These are phyloP conservation scores for Megalurothrips usitatus DNA, from an alignment of 2,888 invertebrate genomes.

Conservation along the genomic window DNA sequence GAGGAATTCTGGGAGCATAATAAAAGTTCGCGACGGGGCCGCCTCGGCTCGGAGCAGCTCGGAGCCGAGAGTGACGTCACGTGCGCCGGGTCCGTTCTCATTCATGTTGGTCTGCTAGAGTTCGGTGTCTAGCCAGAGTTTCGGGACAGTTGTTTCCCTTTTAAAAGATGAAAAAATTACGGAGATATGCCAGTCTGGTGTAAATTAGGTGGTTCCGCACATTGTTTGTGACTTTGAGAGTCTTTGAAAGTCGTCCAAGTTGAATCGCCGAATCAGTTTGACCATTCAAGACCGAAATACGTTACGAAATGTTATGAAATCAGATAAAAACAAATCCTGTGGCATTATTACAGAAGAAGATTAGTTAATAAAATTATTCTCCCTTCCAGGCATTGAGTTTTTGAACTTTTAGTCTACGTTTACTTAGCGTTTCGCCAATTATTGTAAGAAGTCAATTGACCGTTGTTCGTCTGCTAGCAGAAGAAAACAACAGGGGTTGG, in stretches of 20 bases:
- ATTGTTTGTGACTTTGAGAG: too few relatives aligned
- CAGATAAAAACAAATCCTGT: neutral
- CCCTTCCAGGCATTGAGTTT: too few relatives aligned
- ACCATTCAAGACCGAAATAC: neutral
- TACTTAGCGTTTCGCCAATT: neutral
- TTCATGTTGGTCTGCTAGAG: neutral
- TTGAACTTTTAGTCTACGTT: neutral
- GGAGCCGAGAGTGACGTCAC: conserved; percentile 40
- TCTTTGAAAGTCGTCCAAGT: too few relatives aligned
- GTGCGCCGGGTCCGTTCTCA: neutral
- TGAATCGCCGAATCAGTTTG: neutral
- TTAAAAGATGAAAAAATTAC: too few relatives aligned
- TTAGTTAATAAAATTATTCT: too few relatives aligned
- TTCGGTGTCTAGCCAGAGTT: too few relatives aligned
- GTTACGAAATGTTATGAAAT: neutral
- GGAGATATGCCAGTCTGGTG: too few relatives aligned
- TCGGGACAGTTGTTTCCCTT: too few relatives aligned
- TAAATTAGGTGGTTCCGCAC: too few relatives aligned
- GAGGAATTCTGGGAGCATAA: conserved; percentile 43
- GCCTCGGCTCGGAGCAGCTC: conserved; percentile 34
- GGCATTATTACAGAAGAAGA: neutral
- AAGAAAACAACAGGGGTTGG: neutral
- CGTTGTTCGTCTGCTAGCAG: neutral
- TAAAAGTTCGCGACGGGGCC: conserved; percentile 35
- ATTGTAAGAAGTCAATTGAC: neutral